phyloP scores from a whole-genome alignment of 2,888 invertebrate genomes.

The Calliscelio sp. region DNA sequence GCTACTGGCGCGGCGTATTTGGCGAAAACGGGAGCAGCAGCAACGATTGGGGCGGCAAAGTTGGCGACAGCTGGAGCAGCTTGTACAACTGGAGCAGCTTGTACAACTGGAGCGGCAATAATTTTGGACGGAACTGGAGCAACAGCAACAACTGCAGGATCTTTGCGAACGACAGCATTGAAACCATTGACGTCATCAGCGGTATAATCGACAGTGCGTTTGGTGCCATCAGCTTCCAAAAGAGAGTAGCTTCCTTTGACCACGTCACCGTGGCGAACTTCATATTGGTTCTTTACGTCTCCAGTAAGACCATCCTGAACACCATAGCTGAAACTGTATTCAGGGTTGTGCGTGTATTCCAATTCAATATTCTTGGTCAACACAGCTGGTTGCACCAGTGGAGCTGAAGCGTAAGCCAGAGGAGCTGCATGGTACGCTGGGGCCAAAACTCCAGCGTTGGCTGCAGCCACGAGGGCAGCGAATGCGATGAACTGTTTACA shows the following conservation, averaged over 20 bases:
- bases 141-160: too few species aligned
- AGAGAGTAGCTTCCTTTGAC: slow-evolving; percentile 80
- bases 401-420: slow-evolving; percentile 86
- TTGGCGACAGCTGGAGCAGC: not conserved
- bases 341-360: slow-evolving; percentile 76
- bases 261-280: slow-evolving; percentile 77
- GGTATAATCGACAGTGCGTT: slow-evolving; percentile 78
- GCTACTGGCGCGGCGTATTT: too few species aligned
- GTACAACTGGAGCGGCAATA: too few species aligned
- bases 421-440: slow-evolving; percentile 36
- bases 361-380: slow-evolving; percentile 71
- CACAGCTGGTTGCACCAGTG: slow-evolving; percentile 43
- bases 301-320: slow-evolving; percentile 75
- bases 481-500: slow-evolving; percentile 37
- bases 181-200: slow-evolving; percentile 76
- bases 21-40: too few species aligned
- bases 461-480: slow-evolving; percentile 45
- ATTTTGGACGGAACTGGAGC: too few species aligned
- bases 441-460: slow-evolving; percentile 40
- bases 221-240: slow-evolving; percentile 79
- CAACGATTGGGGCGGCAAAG: too few species aligned
- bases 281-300: slow-evolving; percentile 74
- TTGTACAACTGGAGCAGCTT: too few species aligned
- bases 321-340: slow-evolving; percentile 75
- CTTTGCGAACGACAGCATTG: slow-evolving; percentile 48